phyloP scores from a whole-genome alignment of 2,113 vertebrate genomes.

The Cephalophus harveyi region DNA sequence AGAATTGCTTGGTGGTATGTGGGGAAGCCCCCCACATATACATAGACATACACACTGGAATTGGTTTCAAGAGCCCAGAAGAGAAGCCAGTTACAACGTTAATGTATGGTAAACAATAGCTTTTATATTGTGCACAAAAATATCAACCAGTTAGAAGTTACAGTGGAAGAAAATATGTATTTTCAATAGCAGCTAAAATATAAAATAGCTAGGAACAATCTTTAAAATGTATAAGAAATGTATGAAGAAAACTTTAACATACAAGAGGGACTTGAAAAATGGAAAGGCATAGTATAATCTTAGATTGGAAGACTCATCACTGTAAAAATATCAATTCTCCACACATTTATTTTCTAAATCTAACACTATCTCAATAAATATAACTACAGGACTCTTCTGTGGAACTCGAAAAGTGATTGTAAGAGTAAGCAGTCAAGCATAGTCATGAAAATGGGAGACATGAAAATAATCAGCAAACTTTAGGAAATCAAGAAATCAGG shows the following conservation, averaged over 20 bases:
- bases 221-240: not conserved
- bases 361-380: not conserved
- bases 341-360: not conserved
- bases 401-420: not conserved
- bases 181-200: not conserved
- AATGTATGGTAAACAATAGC: not conserved
- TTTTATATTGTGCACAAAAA: not conserved
- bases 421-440: not conserved
- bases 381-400: not conserved
- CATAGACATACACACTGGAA: not conserved
- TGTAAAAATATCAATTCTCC: not conserved
- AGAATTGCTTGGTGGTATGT: not conserved
- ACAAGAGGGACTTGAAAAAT: not conserved
- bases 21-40: not conserved
- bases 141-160: not conserved
- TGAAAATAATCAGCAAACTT: not conserved
- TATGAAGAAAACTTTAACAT: constrained; percentile 4
- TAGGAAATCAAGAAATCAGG: not conserved
- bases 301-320: not conserved
- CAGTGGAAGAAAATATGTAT: not conserved
- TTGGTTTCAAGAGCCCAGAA: not conserved
- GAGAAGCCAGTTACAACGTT: not conserved
- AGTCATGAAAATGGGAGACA: not conserved
- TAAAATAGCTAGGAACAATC: not conserved
- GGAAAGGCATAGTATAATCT: not conserved